A percentile compares a stretch with the other conserved stretches of the same genome.
These are phyloP conservation scores for Stegana nigrithorax DNA, from an alignment of 2,888 invertebrate genomes.

Conservation along the genomic window DNA sequence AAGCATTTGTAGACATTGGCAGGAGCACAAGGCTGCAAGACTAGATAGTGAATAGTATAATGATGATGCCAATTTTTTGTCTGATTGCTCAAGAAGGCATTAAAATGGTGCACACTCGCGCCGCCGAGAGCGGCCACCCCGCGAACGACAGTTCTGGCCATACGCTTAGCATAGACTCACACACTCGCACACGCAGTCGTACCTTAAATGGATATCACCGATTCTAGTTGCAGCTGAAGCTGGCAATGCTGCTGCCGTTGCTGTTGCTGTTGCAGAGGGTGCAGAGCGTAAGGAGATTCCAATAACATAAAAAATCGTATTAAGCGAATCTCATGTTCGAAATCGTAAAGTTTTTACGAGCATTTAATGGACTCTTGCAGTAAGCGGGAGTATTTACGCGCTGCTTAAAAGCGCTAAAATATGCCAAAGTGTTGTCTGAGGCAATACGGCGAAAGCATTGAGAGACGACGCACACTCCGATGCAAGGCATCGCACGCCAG, in stretches of 20 bases:
- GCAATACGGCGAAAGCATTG: not conserved
- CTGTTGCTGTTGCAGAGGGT: conserved; percentile 22
- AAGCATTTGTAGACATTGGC: no score
- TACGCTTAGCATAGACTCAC: no score
- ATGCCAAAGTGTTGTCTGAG: not conserved
- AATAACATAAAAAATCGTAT: conserved; percentile 67
- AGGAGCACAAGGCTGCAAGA: no score
- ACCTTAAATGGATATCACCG: conserved; percentile 42
- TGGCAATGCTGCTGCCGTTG: not conserved
- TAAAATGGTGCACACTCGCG: conserved; percentile 42
- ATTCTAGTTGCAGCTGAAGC: conserved; percentile 20
- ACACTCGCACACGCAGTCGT: no score
- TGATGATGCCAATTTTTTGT: no score
- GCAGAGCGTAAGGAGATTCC: conserved; percentile 60
- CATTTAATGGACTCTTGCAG: conserved; percentile 67
- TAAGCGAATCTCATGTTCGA: conserved; percentile 66
- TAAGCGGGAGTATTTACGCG: conserved; percentile 60
- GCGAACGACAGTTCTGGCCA: conserved; percentile 35
- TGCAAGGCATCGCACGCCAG: no score
- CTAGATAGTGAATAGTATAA: no score
- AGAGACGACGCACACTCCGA: no score
- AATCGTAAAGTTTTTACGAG: conserved; percentile 68
- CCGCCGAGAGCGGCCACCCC: conserved; percentile 20
- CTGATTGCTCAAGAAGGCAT: conserved; percentile 34
- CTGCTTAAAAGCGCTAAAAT: conserved; percentile 55